Evolutionary conservation across 2,888 invertebrate genomes (phyloP).

Genomic region (Hirtodrosophila histrioides): DNA sequence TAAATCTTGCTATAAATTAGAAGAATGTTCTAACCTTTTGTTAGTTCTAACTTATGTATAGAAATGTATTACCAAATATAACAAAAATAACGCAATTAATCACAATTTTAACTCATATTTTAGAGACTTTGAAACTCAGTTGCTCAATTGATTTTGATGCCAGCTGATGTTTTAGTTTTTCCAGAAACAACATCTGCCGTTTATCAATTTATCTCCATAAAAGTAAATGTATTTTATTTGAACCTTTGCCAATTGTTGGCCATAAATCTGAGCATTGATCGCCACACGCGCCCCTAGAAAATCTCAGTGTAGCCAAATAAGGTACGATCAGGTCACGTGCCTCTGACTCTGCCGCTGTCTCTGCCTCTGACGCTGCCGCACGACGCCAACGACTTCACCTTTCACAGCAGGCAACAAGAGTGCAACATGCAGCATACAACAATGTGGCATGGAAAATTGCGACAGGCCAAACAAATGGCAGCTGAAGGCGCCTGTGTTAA

Average conservation of each 20-base stretch:
- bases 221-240: conserved; percentile 14
- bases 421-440: conserved; percentile 48
- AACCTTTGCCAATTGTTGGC: conserved; percentile 20
- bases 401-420: conserved; percentile 39
- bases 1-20: too few species aligned
- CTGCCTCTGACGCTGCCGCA: conserved; percentile 1
- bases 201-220: not conserved
- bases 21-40: too few species aligned
- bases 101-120: too few species aligned
- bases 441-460: conserved; percentile 56
- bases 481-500: conserved; percentile 40
- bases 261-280: conserved; percentile 39
- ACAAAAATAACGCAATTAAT: too few species aligned
- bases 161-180: not conserved
- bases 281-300: conserved; percentile 12
- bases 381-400: conserved; percentile 23
- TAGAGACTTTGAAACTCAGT: too few species aligned
- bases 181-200: conserved; percentile 24
- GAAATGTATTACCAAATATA: too few species aligned
- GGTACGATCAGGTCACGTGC: conserved; percentile 48
- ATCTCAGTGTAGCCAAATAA: conserved; percentile 27
- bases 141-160: too few species aligned
- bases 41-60: too few species aligned
- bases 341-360: too few species aligned
- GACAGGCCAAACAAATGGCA: conserved; percentile 29